Evolutionary conservation across 2,113 vertebrate genomes (phyloP).

Genomic region (Scalopus aquaticus): DNA sequence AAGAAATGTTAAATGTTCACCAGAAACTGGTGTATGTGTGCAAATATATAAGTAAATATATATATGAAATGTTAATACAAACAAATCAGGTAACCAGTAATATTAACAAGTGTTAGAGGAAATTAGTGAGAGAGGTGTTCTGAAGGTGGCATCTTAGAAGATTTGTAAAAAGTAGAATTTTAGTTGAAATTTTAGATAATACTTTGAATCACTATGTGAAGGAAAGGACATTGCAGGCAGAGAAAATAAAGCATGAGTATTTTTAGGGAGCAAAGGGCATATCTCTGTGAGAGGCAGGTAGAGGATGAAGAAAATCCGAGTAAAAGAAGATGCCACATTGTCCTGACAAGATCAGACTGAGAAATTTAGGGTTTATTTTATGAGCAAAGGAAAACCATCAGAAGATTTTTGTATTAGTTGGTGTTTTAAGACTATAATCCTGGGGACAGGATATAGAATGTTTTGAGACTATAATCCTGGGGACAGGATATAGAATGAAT

Average conservation of each 20-base stretch:
- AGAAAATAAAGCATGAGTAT: constrained; percentile 26
- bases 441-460: neutral
- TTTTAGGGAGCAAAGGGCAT: neutral
- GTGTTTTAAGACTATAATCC: neutral
- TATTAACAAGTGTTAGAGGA: neutral
- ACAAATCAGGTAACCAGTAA: constrained; percentile 20
- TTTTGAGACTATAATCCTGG: constrained; percentile 5
- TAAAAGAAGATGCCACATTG: neutral
- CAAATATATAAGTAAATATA: neutral
- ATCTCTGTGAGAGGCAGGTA: neutral
- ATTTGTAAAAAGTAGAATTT: constrained; percentile 40
- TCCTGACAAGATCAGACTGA: neutral
- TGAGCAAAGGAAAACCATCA: neutral
- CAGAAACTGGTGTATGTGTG: neutral
- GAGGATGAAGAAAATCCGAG: constrained; percentile 12
- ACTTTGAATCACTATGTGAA: constrained; percentile 31
- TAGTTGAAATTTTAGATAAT: constrained; percentile 17
- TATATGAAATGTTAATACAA: constrained; percentile 18
- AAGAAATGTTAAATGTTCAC: constrained; percentile 5
- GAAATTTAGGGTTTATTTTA: constrained; percentile 19
- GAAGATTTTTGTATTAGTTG: neutral
- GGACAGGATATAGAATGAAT: neutral
- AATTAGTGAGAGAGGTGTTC: constrained; percentile 14
- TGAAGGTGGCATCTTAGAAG: constrained; percentile 11
- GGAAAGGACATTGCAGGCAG: neutral